Evolutionary conservation across 2,113 vertebrate species (phyloP).

Genomic region (Gallinago paraguaiae): DNA sequence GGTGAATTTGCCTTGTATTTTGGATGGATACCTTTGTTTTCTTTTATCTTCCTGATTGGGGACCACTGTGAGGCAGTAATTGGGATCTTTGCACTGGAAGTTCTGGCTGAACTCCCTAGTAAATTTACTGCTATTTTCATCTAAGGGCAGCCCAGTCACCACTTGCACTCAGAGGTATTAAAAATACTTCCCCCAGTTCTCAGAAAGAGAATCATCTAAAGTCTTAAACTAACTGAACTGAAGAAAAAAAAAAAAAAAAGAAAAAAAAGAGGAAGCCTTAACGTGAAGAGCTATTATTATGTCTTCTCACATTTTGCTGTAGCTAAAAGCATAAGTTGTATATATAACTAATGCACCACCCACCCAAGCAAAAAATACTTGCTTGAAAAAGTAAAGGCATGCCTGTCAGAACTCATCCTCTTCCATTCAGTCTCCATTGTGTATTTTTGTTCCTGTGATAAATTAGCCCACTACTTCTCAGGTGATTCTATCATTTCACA

Average conservation of each 20-base stretch:
- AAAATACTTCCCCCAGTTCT: slow-evolving; percentile 63
- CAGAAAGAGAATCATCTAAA: slow-evolving; percentile 54
- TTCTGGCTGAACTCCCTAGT: slow-evolving; percentile 31
- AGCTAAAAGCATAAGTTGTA: slow-evolving; percentile 60
- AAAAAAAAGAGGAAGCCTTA: slow-evolving; percentile 36
- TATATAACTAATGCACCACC: slow-evolving; percentile 48
- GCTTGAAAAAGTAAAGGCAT: slow-evolving; percentile 54
- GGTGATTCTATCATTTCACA: slow-evolving; percentile 23
- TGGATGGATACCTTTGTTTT: neutral
- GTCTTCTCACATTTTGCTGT: slow-evolving; percentile 49
- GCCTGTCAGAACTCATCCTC: slow-evolving; percentile 42
- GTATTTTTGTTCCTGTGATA: slow-evolving; percentile 36
- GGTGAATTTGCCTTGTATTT: neutral
- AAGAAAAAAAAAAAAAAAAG: neutral
- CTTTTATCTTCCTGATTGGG: neutral
- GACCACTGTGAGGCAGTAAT: neutral
- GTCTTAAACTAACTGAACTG: slow-evolving; percentile 44
- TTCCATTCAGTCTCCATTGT: slow-evolving; percentile 66
- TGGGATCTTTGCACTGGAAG: neutral
- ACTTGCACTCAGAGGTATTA: neutral
- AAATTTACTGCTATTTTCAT: slow-evolving; percentile 41
- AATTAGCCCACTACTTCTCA: slow-evolving; percentile 44
- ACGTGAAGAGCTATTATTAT: slow-evolving; percentile 24
- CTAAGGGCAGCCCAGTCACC: slow-evolving; percentile 53
- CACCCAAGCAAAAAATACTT: slow-evolving; percentile 21